Evolutionary conservation across 2,888 invertebrate genomes (phyloP).

Genomic region (Pristionchus japonicus): DNA sequence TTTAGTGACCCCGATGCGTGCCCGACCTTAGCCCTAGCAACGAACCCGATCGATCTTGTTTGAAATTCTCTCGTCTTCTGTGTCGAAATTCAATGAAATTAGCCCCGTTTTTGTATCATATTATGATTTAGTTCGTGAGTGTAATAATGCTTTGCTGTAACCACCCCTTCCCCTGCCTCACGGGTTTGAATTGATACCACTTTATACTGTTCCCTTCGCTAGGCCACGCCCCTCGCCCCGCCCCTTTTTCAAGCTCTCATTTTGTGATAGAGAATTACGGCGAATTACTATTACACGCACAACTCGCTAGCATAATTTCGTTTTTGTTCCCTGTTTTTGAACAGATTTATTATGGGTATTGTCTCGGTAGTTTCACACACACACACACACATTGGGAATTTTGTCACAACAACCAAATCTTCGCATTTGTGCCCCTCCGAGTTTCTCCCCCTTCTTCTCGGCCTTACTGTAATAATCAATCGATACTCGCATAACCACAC

Average conservation of each 20-base stretch:
- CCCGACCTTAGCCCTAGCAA: neutral
- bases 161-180: neutral
- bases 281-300: neutral
- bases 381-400: neutral
- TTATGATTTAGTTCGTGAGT: too few relatives aligned
- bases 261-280: constrained; percentile 28
- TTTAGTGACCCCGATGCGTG: neutral
- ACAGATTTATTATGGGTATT: neutral
- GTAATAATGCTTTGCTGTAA: too few relatives aligned
- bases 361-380: neutral
- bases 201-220: neutral
- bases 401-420: neutral
- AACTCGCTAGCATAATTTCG: neutral
- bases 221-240: neutral
- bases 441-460: neutral
- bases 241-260: neutral
- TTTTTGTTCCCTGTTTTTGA: neutral
- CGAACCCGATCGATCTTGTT: neutral
- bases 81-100: neutral
- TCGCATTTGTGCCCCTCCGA: neutral
- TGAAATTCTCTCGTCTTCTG: neutral
- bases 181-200: neutral
- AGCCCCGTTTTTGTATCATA: neutral
- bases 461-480: constrained; percentile 22
- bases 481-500: constrained; percentile 24